Evolutionary conservation across 2,797 vertebrate genomes (phyloP).

Genomic region (Argentina silus): DNA sequence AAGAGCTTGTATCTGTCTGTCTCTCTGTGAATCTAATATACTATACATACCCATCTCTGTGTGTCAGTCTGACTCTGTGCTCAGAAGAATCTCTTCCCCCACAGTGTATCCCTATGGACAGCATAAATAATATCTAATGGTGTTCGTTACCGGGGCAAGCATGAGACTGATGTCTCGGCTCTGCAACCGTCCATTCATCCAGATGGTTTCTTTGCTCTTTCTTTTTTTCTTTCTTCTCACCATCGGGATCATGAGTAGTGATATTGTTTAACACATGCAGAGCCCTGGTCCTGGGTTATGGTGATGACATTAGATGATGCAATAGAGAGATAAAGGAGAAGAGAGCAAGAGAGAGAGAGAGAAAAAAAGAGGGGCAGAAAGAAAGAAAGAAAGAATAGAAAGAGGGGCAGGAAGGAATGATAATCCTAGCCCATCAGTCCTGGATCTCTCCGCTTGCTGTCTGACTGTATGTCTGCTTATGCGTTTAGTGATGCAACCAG

Average conservation of each 20-base stretch:
- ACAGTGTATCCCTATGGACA: slow-evolving; percentile 48
- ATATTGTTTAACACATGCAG: no score
- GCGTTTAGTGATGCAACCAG: no score
- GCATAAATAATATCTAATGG: slow-evolving; percentile 60
- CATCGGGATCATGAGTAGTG: no score
- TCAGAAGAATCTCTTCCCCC: slow-evolving; percentile 47
- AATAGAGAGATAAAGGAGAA: slow-evolving; percentile 45
- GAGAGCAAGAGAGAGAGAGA: slow-evolving; percentile 43
- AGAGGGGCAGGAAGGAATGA: no score
- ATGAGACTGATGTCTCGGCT: slow-evolving; percentile 55
- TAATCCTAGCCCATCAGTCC: no score
- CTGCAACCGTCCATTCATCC: slow-evolving; percentile 51
- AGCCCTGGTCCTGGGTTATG: no score
- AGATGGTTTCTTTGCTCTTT: slow-evolving; percentile 50
- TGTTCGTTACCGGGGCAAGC: slow-evolving; percentile 46
- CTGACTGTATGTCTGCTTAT: no score
- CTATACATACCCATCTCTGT: no score
- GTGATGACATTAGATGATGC: no score
- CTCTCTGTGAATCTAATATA: not conserved
- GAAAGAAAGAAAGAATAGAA: not conserved
- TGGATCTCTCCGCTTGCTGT: no score
- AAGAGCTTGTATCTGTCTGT: not conserved
- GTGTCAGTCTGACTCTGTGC: slow-evolving; percentile 25
- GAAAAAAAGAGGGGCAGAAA: not conserved
- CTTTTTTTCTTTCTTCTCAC: slow-evolving; percentile 33